phyloP scores from a whole-genome alignment of 2,797 vertebrate species.

The Lindbergichthys nudifrons region DNA sequence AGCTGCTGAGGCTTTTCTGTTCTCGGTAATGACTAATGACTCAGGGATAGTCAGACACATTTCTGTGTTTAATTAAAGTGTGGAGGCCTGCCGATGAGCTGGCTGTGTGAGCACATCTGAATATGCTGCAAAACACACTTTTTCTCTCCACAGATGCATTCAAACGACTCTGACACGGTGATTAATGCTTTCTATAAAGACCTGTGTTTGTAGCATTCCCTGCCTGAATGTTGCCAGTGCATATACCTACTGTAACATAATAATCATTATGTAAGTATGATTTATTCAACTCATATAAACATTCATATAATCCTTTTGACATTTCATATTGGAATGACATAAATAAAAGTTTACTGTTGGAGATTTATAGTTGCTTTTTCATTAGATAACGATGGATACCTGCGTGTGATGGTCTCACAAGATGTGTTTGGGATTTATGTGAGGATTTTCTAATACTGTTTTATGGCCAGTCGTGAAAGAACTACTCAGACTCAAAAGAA shows the following conservation, averaged over 20 bases:
- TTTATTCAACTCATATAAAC: neutral
- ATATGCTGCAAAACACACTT: neutral
- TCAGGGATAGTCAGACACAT: slow-evolving; percentile 20
- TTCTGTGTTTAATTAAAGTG: slow-evolving; percentile 32
- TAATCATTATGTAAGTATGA: neutral
- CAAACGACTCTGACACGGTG: neutral
- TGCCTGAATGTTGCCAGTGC: neutral
- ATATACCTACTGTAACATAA: neutral
- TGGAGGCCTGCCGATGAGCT: slow-evolving; percentile 23
- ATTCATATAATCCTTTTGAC: neutral
- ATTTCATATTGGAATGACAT: neutral
- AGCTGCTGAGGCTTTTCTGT: slow-evolving; percentile 24
- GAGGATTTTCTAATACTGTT: too few relatives aligned
- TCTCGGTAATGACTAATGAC: slow-evolving; percentile 49
- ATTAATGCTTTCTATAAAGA: neutral
- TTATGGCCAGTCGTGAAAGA: too few relatives aligned
- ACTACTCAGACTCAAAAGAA: too few relatives aligned
- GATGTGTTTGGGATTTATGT: too few relatives aligned
- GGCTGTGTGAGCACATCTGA: slow-evolving; percentile 15
- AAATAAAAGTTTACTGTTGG: neutral
- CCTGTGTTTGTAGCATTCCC: neutral
- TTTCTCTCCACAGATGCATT: neutral
- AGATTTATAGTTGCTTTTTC: too few relatives aligned
- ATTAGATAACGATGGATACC: too few relatives aligned
- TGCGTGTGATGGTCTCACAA: too few relatives aligned